Conservation (phyloP, 1,140 invertebrate genomes). For the Drosophila asahinai region DNA sequence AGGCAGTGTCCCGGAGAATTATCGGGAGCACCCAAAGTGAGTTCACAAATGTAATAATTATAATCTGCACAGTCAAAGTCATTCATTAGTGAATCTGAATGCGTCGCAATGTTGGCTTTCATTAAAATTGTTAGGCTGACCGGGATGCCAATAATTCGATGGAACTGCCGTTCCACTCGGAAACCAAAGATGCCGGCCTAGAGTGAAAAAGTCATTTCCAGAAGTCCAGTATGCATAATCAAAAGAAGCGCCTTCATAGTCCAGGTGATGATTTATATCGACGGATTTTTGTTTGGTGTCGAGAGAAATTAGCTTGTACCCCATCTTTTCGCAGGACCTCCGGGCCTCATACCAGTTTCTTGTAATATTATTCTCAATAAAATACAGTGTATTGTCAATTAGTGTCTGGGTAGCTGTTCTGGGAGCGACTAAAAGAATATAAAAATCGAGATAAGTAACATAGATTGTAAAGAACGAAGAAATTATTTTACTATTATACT, state of each 20-base stretch:
- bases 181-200: conserved; percentile 22
- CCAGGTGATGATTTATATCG: not conserved
- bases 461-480: not conserved
- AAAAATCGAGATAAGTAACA: not conserved
- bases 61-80: not conserved
- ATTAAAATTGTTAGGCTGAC: conserved; percentile 15
- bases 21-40: too few relatives aligned
- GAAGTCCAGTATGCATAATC: conserved; percentile 19
- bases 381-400: not conserved
- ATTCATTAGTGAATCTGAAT: not conserved
- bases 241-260: too few relatives aligned
- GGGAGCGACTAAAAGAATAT: not conserved
- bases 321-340: conserved; percentile 10
- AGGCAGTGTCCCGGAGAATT: too few relatives aligned
- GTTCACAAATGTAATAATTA: too few relatives aligned
- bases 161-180: not conserved
- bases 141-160: conserved; percentile 1
- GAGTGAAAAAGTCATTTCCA: conserved; percentile 11
- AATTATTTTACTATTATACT: not conserved
- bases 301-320: conserved; percentile 13
- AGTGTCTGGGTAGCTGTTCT: not conserved
- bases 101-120: conserved; percentile 4
- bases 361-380: not conserved
- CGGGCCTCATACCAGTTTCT: conserved; percentile 30
- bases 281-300: conserved; percentile 8